Base-by-base conservation (phyloP, 1,140 invertebrate species). In the Temnothorax nylanderi region DNA sequence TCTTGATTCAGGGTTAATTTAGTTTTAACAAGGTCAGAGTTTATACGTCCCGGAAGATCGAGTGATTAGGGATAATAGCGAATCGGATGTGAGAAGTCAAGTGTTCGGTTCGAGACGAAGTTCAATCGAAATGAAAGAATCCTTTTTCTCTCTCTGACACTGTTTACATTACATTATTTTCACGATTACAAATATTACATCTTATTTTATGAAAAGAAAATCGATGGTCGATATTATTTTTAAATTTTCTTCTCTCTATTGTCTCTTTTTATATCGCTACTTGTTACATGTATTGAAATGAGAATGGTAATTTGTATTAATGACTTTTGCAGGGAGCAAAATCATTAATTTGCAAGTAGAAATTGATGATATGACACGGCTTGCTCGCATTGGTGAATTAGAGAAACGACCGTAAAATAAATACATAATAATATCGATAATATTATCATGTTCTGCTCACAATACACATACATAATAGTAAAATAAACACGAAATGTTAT, bases 31-130 rank as follows among this genome's bases (percentile, higher is more conserved):
- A 85, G 47, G 10, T 64, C 26, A 60, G n/a, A 47, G 47, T 47
- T 18, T 58, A 41, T 26, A 54, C 51, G 34, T 54, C 0, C 44
- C 10, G 62, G 6, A 71, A 86, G 65, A 69, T 72, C 47, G 21
- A 58, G 26, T 47, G 26, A 86, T 86, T 72, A 72, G 41, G 54
- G 18, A 85, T 32, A 60, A 72, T 60, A 34, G 41, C 51, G 51
- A 82, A 34, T 82, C 10, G 18, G 37, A 82, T 51, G 7, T 71
- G 37, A 13, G 6, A 58, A 72, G 67, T 34, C 41, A 72, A 82
- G 37, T 58, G 26, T 82, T 21, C 18, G 37, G 6, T 60, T 26
- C 16, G 37, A 44, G 21, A 56, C 6, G 32, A 18, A 56, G 0
- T 47, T 71, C 1, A 32, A 71, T 81, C 10, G 16, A 71, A 3